These are phyloP conservation scores for Apamea crenata DNA, from an alignment of 2,888 invertebrate species.

Conservation along the genomic window DNA sequence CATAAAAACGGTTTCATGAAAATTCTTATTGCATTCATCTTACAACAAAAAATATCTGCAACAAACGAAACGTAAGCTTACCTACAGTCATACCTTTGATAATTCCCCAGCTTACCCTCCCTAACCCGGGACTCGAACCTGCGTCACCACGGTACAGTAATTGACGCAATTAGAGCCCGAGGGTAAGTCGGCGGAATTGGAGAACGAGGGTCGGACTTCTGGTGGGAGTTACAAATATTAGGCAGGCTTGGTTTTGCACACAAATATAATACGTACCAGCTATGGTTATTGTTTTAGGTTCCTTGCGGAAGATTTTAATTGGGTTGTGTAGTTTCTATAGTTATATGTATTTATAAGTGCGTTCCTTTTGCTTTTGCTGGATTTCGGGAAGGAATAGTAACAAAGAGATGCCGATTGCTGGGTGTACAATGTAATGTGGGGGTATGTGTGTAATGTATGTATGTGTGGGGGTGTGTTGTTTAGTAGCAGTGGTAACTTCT, in stretches of 20 bases:
- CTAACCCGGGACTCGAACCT: slow-evolving; percentile 57
- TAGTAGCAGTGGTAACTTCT: background rate
- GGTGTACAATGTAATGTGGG: background rate
- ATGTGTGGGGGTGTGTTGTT: too few species aligned
- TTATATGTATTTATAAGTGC: background rate
- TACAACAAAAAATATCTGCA: background rate
- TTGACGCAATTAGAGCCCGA: slow-evolving; percentile 82
- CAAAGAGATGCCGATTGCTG: background rate
- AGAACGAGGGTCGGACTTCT: slow-evolving; percentile 67
- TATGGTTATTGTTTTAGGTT: slow-evolving; percentile 21
- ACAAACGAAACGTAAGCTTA: background rate
- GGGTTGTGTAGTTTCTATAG: background rate
- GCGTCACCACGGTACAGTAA: slow-evolving; percentile 70
- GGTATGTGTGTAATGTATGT: too few species aligned
- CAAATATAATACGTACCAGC: slow-evolving; percentile 8
- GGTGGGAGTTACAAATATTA: slow-evolving; percentile 65
- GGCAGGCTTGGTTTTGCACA: slow-evolving; percentile 19
- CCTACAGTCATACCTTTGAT: slow-evolving; percentile 31
- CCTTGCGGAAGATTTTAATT: slow-evolving; percentile 20
- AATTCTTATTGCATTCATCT: background rate
- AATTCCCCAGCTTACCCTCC: slow-evolving; percentile 27
- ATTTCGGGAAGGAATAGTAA: background rate
- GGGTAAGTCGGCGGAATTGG: slow-evolving; percentile 69
- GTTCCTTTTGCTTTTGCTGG: background rate
- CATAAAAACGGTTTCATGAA: background rate